These are phyloP conservation scores for Pseudorectes ferrugineus DNA, from an alignment of 2,113 vertebrate species.

Conservation along the genomic window DNA sequence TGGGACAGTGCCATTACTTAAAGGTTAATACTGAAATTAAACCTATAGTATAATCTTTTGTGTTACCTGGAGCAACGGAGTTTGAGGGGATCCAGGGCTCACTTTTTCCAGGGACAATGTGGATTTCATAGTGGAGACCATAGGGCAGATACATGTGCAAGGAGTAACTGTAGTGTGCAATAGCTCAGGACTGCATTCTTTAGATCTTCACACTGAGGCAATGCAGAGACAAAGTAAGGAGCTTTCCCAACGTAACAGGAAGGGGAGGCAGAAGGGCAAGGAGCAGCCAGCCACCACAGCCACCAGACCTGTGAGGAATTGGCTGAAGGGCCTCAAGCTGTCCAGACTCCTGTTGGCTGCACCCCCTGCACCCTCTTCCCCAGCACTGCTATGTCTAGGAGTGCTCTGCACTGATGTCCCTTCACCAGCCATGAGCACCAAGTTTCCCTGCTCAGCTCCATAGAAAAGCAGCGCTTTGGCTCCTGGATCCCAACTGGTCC, in stretches of 20 bases:
- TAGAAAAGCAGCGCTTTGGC: neutral
- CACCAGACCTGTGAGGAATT: neutral
- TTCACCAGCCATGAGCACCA: fast-evolving
- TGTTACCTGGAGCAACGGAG: neutral
- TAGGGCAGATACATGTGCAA: neutral
- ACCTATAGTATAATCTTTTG: neutral
- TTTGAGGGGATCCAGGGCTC: neutral
- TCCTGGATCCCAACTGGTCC: neutral
- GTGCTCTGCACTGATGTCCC: neutral
- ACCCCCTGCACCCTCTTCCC: neutral
- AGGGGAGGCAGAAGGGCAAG: neutral
- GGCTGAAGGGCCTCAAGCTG: neutral
- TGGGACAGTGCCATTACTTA: neutral
- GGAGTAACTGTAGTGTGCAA: neutral
- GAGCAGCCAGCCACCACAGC: neutral
- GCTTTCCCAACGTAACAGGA: neutral
- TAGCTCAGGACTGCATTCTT: neutral
- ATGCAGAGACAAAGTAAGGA: neutral
- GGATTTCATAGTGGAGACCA: neutral
- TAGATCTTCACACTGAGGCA: neutral
- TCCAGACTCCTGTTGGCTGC: neutral
- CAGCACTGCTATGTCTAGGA: neutral
- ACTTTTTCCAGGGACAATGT: neutral
- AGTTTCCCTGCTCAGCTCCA: neutral
- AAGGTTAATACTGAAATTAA: neutral